Base-by-base conservation (phyloP, 30 jellyfish, hydroid and myxozoan genomes). In the Hydractinia symbiolongicarpus region DNA sequence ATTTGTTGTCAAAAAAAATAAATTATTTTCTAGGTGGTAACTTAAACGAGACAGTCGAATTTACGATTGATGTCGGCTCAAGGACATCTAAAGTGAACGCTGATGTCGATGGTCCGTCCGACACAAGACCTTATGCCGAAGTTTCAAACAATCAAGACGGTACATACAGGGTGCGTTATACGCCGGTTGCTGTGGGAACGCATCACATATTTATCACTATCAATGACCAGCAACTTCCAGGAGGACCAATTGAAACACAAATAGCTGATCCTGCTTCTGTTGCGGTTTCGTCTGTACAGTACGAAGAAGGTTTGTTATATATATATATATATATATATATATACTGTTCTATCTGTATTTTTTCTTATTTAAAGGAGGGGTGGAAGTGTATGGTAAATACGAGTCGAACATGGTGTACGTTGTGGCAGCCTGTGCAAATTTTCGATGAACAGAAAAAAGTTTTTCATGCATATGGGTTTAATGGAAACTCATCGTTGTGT, bases 151-250 rank as follows among this genome's bases (percentile, higher is more conserved):
- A 81, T 58, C 90, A 81, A 15, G 96, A 85, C 17, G 99, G 99
- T 53, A 85, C 71, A 11, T 94, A 73, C 62, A 76, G 82, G 10
- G 87, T 94, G 50, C 77, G 73, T n/a, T 94, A 84, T 61, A 74
- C 83, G 10, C 99, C 99, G 15, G 68, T 56, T 10, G 76, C 30
- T 9, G 90, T 84, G 52, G 99, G 99, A 17, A 79, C 66, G 44
- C 89, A 94, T 79, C 87, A 86, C 7, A 85, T 94, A 14, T 75
- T 20, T 64, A 73, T 94, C 67, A 83, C 79, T 69, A 81, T 94
- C 11, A 87, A 94, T 83, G 96, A 88, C 17, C 95, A 88, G 78
- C 82, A 80, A 55, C 72, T 94, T 72, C 97, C 99, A 4, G 95
- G 95, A 4, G 84, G 90, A 15, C 99, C 99, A 6, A 78, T 86